Evolutionary conservation across 2,113 vertebrate species (phyloP).

Genomic region (Verasper variegatus): DNA sequence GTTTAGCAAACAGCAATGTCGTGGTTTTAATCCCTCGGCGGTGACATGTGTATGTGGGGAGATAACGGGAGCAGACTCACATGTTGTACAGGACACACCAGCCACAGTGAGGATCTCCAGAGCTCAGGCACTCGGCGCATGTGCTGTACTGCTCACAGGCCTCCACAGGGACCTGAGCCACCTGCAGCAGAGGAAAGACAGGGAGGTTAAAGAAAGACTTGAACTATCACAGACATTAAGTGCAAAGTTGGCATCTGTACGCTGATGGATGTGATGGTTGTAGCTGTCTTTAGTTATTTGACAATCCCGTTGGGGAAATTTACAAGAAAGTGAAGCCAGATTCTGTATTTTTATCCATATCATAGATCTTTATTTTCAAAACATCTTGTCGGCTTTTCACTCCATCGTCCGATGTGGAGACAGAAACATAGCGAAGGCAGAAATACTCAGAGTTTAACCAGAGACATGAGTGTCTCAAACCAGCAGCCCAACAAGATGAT

Average conservation of each 20-base stretch:
- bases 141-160: slow-evolving; percentile 91
- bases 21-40: slow-evolving; percentile 42
- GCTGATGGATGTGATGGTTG: no score
- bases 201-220: background rate
- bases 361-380: no score
- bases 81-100: slow-evolving; percentile 95
- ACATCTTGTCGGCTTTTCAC: no score
- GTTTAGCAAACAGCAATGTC: slow-evolving; percentile 32
- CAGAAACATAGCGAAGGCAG: no score
- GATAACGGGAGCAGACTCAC: slow-evolving; percentile 83
- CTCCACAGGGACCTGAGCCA: slow-evolving; percentile 91
- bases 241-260: background rate
- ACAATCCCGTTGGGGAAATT: no score
- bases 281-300: no score
- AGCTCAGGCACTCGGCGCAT: slow-evolving; percentile 91
- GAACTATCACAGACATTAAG: background rate
- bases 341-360: no score
- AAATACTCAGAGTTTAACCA: no score
- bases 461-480: background rate
- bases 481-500: background rate
- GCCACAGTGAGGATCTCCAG: slow-evolving; percentile 94
- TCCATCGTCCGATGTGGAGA: no score
- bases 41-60: slow-evolving; percentile 14
- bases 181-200: slow-evolving; percentile 75
- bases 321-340: no score